phyloP scores from a whole-genome alignment of 2,113 vertebrate species.

The Pongo pygmaeus region DNA sequence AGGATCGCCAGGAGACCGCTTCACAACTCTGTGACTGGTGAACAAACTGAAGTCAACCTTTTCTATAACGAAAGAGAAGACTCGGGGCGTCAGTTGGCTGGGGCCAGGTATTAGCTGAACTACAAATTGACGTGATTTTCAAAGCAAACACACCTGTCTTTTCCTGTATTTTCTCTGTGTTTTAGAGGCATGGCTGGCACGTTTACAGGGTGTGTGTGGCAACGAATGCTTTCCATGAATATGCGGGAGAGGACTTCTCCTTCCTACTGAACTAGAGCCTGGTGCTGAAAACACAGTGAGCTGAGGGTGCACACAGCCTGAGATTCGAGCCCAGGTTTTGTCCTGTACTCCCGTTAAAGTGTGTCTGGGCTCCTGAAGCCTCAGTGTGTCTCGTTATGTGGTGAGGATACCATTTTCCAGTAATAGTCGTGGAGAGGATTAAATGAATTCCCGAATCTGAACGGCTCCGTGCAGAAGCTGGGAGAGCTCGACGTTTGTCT shows the following conservation, averaged over 20 bases:
- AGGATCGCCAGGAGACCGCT: not conserved
- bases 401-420: not conserved
- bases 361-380: not conserved
- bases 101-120: not conserved
- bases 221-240: too few relatives aligned
- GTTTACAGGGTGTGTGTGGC: too few relatives aligned
- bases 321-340: not conserved
- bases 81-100: too few relatives aligned
- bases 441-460: too few relatives aligned
- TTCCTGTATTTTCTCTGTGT: not conserved
- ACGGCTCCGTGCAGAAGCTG: not conserved
- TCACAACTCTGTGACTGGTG: not conserved
- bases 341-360: not conserved
- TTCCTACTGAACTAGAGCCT: not conserved
- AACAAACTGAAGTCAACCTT: not conserved
- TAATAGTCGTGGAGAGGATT: too few relatives aligned
- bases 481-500: too few relatives aligned
- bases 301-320: not conserved
- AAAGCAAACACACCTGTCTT: not conserved
- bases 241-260: not conserved
- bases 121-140: not conserved
- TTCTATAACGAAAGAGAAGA: not conserved
- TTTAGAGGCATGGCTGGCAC: not conserved
- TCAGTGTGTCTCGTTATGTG: not conserved
- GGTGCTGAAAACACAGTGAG: not conserved